These are phyloP conservation scores for Pungitius pungitius DNA, from an alignment of 2,113 vertebrate genomes.

Conservation along the genomic window DNA sequence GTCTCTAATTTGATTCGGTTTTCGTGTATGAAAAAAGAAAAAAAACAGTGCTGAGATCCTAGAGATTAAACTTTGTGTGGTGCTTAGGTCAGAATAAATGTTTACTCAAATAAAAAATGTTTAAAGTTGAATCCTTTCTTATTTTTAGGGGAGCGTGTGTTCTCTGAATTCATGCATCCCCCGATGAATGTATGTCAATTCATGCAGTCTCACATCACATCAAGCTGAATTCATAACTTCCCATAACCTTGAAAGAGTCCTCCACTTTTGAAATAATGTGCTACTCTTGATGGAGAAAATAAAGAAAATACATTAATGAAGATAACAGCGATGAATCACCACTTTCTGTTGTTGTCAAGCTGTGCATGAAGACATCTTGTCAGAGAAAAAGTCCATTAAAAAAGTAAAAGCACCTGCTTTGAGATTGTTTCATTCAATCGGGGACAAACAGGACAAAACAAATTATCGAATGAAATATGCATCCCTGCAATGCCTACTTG, in stretches of 20 bases:
- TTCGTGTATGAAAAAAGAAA: background rate
- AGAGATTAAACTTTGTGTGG: background rate
- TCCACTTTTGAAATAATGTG: background rate
- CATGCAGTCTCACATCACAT: background rate
- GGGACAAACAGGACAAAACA: constrained; percentile 3
- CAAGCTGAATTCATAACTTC: background rate
- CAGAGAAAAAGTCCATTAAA: background rate
- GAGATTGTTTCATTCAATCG: background rate
- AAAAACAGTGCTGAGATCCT: background rate
- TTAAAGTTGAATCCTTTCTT: background rate
- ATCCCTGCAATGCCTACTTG: constrained; percentile 1
- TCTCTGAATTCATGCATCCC: background rate
- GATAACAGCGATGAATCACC: background rate
- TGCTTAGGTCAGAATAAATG: background rate
- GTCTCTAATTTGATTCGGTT: constrained; percentile 21
- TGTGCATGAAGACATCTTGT: constrained; percentile 9
- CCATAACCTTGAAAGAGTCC: background rate
- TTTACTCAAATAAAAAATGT: background rate
- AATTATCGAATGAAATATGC: background rate
- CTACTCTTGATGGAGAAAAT: background rate
- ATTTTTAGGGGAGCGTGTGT: constrained; percentile 8
- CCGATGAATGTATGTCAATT: background rate
- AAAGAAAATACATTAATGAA: constrained; percentile 1
- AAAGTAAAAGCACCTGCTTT: constrained; percentile 21
- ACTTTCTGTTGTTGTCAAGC: background rate